These are phyloP conservation scores for Macaca mulatta DNA, from an alignment of 2,113 vertebrate species.

Conservation along the genomic window DNA sequence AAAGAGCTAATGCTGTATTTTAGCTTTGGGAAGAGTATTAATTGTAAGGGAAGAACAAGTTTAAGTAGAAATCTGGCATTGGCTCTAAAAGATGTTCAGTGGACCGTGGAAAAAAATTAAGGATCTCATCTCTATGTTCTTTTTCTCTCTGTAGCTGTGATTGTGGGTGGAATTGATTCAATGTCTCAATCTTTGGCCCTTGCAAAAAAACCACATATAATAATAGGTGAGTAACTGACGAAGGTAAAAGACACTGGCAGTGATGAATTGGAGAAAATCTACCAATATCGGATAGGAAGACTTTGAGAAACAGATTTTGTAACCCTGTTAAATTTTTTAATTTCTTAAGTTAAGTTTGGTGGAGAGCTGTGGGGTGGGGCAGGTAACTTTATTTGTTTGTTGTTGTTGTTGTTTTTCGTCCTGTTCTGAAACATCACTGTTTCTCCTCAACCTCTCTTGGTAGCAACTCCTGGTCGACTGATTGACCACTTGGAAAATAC, in stretches of 20 bases:
- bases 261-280: background rate
- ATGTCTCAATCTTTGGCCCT: conserved; percentile 98
- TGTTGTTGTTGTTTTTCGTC: background rate
- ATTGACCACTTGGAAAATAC: conserved; percentile 99
- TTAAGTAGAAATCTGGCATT: background rate
- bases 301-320: background rate
- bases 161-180: conserved; percentile 97
- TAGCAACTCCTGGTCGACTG: conserved; percentile 96
- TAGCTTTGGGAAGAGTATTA: background rate
- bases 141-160: conserved; percentile 87
- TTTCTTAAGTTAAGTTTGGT: background rate
- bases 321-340: background rate
- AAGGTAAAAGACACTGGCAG: background rate
- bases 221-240: conserved; percentile 91
- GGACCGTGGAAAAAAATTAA: background rate
- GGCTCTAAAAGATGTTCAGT: background rate
- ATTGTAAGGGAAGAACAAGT: background rate
- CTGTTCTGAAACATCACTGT: background rate
- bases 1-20: background rate
- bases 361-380: background rate
- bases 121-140: background rate
- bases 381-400: background rate
- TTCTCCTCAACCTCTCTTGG: background rate
- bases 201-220: conserved; percentile 96
- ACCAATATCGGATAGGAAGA: background rate